Percentiles rank a stretch among this genome's conserved stretches.
Evolutionary conservation across 2,113 vertebrate genomes (phyloP).

Genomic region (Lophura nycthemera): DNA sequence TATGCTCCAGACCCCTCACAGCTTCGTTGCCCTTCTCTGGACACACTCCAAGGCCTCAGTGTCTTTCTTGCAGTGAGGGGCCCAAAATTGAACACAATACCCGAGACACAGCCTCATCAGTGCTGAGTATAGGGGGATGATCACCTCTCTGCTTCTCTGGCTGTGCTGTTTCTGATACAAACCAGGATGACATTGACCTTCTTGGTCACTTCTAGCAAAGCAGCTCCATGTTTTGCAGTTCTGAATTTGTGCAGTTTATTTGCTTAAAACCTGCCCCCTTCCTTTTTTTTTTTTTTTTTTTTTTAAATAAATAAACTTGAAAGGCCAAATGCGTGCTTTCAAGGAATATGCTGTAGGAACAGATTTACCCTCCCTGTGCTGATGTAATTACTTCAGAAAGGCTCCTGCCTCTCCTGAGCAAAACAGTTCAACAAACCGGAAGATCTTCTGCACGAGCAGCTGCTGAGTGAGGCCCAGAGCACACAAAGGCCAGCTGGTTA

Average conservation of each 20-base stretch:
- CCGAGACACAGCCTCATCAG: no score
- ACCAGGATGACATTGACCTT: no score
- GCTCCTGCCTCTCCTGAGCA: background rate
- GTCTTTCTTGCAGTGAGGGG: no score
- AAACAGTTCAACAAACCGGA: background rate
- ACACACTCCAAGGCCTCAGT: no score
- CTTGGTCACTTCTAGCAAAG: background rate
- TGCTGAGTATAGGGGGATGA: no score
- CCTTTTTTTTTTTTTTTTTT: background rate
- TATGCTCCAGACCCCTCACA: no score
- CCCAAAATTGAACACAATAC: no score
- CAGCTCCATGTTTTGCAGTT: background rate
- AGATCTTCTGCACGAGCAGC: background rate
- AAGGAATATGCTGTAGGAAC: background rate
- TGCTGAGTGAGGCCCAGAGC: background rate
- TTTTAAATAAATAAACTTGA: background rate
- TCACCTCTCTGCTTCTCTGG: no score
- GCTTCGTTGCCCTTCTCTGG: no score
- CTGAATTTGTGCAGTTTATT: background rate
- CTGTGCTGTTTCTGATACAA: no score
- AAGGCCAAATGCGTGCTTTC: rapidly evolving
- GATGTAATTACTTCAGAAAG: background rate
- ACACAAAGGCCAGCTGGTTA: background rate
- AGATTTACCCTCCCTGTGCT: background rate
- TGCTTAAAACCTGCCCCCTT: background rate